Conservation (phyloP, 2,797 vertebrate species). For the Euthynnus affinis region DNA sequence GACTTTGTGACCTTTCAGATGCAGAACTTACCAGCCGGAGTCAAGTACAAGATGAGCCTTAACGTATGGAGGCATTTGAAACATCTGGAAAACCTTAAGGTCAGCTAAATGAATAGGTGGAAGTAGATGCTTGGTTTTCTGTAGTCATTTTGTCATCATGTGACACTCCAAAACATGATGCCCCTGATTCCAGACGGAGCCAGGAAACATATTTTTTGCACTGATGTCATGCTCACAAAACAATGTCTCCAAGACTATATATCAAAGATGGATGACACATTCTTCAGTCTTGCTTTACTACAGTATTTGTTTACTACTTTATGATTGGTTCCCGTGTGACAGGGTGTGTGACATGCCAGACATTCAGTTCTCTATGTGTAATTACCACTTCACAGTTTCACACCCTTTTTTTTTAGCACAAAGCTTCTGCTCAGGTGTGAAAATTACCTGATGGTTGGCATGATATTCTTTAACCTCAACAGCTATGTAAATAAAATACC, state of each 20-base stretch:
- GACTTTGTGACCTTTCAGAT: slow-evolving; percentile 60
- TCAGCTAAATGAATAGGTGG: slow-evolving; percentile 66
- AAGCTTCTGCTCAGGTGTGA: slow-evolving; percentile 51
- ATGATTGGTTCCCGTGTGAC: slow-evolving; percentile 41
- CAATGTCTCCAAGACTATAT: neutral
- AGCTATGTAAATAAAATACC: slow-evolving; percentile 34
- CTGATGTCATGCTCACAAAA: slow-evolving; percentile 37
- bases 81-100: slow-evolving; percentile 79
- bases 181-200: slow-evolving; percentile 20
- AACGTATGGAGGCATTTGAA: slow-evolving; percentile 41
- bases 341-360: slow-evolving; percentile 47
- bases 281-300: slow-evolving; percentile 2
- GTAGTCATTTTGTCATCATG: slow-evolving; percentile 54
- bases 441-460: slow-evolving; percentile 17
- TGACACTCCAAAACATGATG: slow-evolving; percentile 46
- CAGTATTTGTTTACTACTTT: slow-evolving; percentile 16
- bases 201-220: slow-evolving; percentile 37
- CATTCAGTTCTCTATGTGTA: slow-evolving; percentile 46
- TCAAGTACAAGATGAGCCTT: slow-evolving; percentile 46
- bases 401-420: slow-evolving; percentile 8
- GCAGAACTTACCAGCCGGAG: slow-evolving; percentile 42
- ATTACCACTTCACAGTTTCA: slow-evolving; percentile 42
- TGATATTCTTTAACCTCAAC: slow-evolving; percentile 26
- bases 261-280: slow-evolving; percentile 37
- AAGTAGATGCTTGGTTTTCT: slow-evolving; percentile 44